Evolutionary conservation across 2,113 vertebrate genomes (phyloP).

Genomic region (Sporophila hypoxantha): DNA sequence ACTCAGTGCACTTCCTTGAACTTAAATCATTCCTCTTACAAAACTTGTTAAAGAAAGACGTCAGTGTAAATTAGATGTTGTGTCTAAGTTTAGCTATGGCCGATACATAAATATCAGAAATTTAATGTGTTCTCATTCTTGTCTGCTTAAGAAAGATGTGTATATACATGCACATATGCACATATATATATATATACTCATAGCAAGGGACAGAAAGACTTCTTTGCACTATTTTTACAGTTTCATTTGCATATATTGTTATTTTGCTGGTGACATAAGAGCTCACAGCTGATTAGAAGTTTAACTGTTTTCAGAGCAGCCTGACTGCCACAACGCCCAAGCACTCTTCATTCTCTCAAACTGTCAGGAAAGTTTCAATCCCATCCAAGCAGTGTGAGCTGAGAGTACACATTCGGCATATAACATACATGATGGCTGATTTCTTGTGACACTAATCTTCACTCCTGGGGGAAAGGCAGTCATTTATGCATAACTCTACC

Average conservation of each 20-base stretch:
- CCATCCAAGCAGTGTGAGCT: not conserved
- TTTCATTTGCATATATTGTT: conserved; percentile 45
- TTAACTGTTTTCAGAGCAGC: conserved; percentile 23
- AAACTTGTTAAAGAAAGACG: conserved; percentile 81
- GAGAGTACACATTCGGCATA: not conserved
- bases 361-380: conserved; percentile 25
- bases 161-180: not conserved
- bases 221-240: conserved; percentile 45
- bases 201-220: conserved; percentile 29
- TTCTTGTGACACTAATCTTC: conserved; percentile 48
- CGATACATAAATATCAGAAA: conserved; percentile 69
- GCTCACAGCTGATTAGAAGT: conserved; percentile 30
- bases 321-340: not conserved
- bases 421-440: conserved; percentile 45
- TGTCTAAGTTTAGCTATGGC: conserved; percentile 71
- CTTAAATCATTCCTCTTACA: conserved; percentile 75
- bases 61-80: conserved; percentile 79
- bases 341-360: not conserved
- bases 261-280: conserved; percentile 30
- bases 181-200: not conserved
- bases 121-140: conserved; percentile 58
- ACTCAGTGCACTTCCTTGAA: conserved; percentile 75
- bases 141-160: conserved; percentile 48
- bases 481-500: conserved; percentile 37
- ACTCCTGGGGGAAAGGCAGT: conserved; percentile 28